A percentile compares a stretch with the other conserved stretches of the same genome.
Conservation (phyloP, 1,140 invertebrate species). For the Pogonomyrmex barbatus region DNA sequence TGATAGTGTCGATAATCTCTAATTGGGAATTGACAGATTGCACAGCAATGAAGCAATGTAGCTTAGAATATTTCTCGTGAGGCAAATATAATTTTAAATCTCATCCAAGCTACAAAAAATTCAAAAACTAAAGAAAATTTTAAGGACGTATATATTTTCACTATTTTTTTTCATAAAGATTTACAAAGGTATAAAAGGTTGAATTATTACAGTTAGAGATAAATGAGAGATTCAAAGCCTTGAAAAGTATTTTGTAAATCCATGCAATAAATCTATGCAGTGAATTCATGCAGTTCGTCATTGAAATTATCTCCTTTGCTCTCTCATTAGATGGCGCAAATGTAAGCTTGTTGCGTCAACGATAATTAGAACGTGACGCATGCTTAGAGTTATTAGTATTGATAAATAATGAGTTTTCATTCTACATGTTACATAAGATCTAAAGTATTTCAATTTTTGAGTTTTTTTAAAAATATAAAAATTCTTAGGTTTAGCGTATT, state of each 20-base stretch:
- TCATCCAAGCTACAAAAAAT: not conserved
- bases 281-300: not conserved
- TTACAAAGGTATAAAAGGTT: not conserved
- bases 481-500: no score
- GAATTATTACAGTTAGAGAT: not conserved
- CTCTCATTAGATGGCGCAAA: constrained; percentile 4
- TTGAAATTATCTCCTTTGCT: not conserved
- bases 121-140: not conserved
- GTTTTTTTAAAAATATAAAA: no score
- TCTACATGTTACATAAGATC: no score
- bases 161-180: not conserved
- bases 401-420: no score
- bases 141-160: not conserved
- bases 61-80: not conserved
- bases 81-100: not conserved
- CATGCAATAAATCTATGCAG: not conserved
- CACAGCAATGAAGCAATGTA: not conserved
- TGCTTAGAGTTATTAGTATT: no score
- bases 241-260: not conserved
- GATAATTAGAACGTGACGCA: no score
- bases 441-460: no score
- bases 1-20: not conserved
- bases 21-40: not conserved
- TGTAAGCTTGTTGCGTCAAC: no score
- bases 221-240: not conserved